Evolutionary conservation across 2,113 vertebrate species (phyloP), one percentile per base, ranked within the genome.

Genomic region (Cottus gobio): DNA sequence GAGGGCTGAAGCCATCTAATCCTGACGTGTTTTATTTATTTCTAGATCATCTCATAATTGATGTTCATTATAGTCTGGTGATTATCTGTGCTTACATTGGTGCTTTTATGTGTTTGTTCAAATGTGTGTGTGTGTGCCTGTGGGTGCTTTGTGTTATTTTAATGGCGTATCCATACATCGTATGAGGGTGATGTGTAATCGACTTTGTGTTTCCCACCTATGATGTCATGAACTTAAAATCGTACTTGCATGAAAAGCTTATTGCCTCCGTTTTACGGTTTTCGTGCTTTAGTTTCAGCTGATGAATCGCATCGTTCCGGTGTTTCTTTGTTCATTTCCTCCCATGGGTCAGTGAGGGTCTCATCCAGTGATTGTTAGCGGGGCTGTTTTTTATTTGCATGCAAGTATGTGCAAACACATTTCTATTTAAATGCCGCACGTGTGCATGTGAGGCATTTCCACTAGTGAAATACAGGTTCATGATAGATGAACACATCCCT

Each of bases 171-270:
- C 54, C 30, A 18, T 48, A 39, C 37, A 28, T 46, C 26, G 2
- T 22, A 36, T 48, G 26, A 22, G 22, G 0, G 12, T 20, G 15
- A 28, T 34, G n/a, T 8, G 13, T 28, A 15, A 28, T 46, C n/a
- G 3, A 7, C 22, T 37, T 11, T n/a, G 24, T 65, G 39, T 75
- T 64, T 65, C 13, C 80, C 52, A 22, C 11, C 46, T 34, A 34
- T 71, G 56, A 74, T 57, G 69, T 79, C 18, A 67, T 36, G 22
- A 24, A 13, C 18, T 42, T 71, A 31, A 62, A 61, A 44, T 64
- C 22, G 3, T 56, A 26, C n/a, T 56, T 50, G 7, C 48, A 20
- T 10, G 39, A 36, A 22, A 65, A 50, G 30, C 20, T 57, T 34
- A 71, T 85, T 72, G 16, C 37, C 11, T 54, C 28, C 22, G 3